phyloP scores from a whole-genome alignment of 2,888 invertebrate genomes.

The Thymelicus lineola region DNA sequence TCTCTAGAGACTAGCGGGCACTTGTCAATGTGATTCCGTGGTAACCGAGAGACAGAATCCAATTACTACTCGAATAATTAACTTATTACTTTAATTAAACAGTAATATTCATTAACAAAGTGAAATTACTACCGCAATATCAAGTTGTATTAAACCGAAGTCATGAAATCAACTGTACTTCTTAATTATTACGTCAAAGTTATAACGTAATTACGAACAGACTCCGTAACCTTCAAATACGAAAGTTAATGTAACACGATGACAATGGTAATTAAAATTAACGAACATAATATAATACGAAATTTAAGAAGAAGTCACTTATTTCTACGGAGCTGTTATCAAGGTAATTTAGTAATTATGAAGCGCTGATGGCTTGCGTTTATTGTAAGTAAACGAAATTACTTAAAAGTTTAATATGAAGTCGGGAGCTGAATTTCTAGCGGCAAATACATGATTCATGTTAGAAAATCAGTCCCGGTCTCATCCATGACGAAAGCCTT shows the following conservation, averaged over 20 bases:
- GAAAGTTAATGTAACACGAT: slow-evolving; percentile 12
- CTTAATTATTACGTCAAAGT: slow-evolving; percentile 6
- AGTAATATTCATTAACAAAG: neutral
- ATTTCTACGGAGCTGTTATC: too few species aligned
- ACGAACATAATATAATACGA: neutral
- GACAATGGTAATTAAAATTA: slow-evolving; percentile 31
- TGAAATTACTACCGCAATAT: neutral
- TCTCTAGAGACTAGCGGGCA: neutral
- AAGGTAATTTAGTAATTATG: too few species aligned
- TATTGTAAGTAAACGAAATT: too few species aligned
- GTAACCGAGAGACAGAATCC: neutral
- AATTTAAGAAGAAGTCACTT: neutral
- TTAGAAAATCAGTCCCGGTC: too few species aligned
- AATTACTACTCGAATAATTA: slow-evolving; percentile 6
- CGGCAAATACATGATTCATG: too few species aligned
- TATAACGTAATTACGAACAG: slow-evolving; percentile 14
- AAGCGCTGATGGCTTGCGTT: too few species aligned
- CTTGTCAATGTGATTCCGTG: neutral
- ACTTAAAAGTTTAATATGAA: too few species aligned
- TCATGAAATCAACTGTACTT: neutral
- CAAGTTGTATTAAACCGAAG: neutral
- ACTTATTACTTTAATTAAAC: slow-evolving; percentile 8
- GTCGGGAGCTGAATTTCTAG: too few species aligned
- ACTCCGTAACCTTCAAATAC: slow-evolving; percentile 16
- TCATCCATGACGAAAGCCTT: too few species aligned